These are phyloP conservation scores for Epirrita christyi DNA, from an alignment of 2,888 invertebrate genomes.

Conservation along the genomic window DNA sequence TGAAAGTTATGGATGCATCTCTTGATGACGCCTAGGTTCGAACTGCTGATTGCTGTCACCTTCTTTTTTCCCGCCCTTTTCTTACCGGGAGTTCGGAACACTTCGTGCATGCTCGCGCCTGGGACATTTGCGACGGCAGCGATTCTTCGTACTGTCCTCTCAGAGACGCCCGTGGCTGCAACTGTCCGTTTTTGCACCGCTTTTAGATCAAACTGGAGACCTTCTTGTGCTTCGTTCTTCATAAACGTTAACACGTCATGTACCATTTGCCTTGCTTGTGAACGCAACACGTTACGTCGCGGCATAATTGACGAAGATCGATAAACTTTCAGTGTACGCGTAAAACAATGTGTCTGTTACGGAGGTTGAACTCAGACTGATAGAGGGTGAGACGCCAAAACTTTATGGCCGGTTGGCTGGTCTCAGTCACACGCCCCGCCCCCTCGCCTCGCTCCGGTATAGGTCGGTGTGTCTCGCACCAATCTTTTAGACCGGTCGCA, in stretches of 20 bases:
- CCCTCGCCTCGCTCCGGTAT: neutral
- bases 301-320: conserved; percentile 5
- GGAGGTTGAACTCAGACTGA: conserved; percentile 4
- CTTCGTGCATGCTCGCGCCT: conserved; percentile 7
- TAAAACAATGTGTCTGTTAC: neutral
- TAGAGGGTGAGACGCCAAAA: conserved; percentile 7
- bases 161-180: conserved; percentile 32
- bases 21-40: conserved; percentile 10
- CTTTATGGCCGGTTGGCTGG: conserved; percentile 14
- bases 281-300: conserved; percentile 15
- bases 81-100: conserved; percentile 45
- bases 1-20: conserved; percentile 21
- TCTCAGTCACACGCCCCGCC: conserved; percentile 81
- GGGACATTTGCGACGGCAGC: neutral
- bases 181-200: conserved; percentile 30
- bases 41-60: conserved; percentile 35
- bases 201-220: conserved; percentile 24
- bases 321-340: neutral
- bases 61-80: conserved; percentile 36
- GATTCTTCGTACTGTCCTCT: conserved; percentile 27
- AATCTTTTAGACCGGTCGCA: conserved; percentile 4
- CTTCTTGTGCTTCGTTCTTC: conserved; percentile 32
- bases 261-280: conserved; percentile 28
- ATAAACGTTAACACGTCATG: conserved; percentile 30
- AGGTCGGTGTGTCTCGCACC: conserved; percentile 33